Percentiles rank a stretch among this genome's conserved stretches.
These are phyloP conservation scores for Medauroidea extradentata DNA, from an alignment of 1,140 invertebrate genomes.

Conservation along the genomic window DNA sequence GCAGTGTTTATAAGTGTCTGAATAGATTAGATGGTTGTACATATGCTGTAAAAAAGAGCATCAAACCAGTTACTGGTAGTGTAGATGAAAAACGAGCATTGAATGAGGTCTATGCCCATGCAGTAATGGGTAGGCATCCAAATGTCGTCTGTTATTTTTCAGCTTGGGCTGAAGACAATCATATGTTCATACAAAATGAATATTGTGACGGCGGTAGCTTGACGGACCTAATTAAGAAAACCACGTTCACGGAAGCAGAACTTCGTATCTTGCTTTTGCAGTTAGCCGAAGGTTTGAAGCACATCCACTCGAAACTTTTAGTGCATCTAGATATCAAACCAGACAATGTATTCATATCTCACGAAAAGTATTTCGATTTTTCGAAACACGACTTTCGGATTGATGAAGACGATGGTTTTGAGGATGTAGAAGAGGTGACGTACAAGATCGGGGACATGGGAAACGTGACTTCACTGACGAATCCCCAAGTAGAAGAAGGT, in stretches of 20 bases:
- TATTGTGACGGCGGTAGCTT: slow-evolving; percentile 86
- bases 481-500: slow-evolving; percentile 86
- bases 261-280: slow-evolving; percentile 66
- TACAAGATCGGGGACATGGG: slow-evolving; percentile 91
- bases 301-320: slow-evolving; percentile 79
- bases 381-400: too few relatives aligned
- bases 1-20: slow-evolving; percentile 82
- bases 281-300: slow-evolving; percentile 53
- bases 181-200: slow-evolving; percentile 92
- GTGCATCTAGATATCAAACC: slow-evolving; percentile 94
- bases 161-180: slow-evolving; percentile 89
- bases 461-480: slow-evolving; percentile 78
- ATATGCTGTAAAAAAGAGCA: slow-evolving; percentile 87
- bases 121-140: slow-evolving; percentile 79
- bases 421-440: slow-evolving; percentile 69
- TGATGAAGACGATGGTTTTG: slow-evolving; percentile 66
- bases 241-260: slow-evolving; percentile 52
- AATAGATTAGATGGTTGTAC: slow-evolving; percentile 86
- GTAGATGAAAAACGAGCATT: slow-evolving; percentile 73
- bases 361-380: slow-evolving; percentile 12
- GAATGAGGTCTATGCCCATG: slow-evolving; percentile 91
- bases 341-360: slow-evolving; percentile 82
- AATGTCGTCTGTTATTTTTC: slow-evolving; percentile 90
- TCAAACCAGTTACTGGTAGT: slow-evolving; percentile 72
- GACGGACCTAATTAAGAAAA: slow-evolving; percentile 53